A percentile compares a stretch with the other conserved stretches of the same genome.
These are phyloP conservation scores for Erebia aethiops DNA, from an alignment of 2,888 invertebrate genomes.

Conservation along the genomic window DNA sequence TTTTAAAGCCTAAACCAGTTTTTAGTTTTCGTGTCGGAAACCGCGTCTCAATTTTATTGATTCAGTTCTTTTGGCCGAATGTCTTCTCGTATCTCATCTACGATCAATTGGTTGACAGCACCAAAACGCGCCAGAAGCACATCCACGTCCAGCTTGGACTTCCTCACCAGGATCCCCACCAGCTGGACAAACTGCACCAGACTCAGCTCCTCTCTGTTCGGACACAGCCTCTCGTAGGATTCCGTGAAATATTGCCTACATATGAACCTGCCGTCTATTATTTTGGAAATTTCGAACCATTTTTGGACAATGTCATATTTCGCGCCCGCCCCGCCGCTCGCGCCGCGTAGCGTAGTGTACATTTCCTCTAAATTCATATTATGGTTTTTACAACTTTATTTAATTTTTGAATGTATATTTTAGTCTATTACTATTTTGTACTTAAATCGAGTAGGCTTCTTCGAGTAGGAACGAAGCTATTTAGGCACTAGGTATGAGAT, in stretches of 20 bases:
- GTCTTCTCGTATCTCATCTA: constrained; percentile 32
- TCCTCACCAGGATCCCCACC: constrained; percentile 48
- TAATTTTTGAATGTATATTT: background rate
- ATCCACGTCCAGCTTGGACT: constrained; percentile 41
- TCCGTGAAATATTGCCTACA: constrained; percentile 36
- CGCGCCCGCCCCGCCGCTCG: constrained; percentile 43
- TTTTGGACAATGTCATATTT: constrained; percentile 44
- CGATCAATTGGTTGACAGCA: constrained; percentile 41
- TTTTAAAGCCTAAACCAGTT: too few species aligned
- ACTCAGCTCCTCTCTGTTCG: constrained; percentile 45
- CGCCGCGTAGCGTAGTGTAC: constrained; percentile 46
- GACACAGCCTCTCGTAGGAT: constrained; percentile 46
- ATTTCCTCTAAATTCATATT: constrained; percentile 50
- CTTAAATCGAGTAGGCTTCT: constrained; percentile 4
- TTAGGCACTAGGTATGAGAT: too few species aligned
- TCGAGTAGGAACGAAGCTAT: background rate
- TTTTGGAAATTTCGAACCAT: constrained; percentile 49
- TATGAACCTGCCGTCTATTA: constrained; percentile 47
- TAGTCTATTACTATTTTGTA: background rate
- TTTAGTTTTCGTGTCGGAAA: too few species aligned
- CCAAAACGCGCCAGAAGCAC: constrained; percentile 44
- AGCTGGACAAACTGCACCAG: constrained; percentile 50
- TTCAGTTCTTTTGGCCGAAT: background rate
- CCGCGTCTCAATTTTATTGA: background rate
- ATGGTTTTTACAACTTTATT: background rate